These are phyloP conservation scores for Coenobita brevimanus DNA, from an alignment of 1,140 invertebrate species.

Conservation along the genomic window DNA sequence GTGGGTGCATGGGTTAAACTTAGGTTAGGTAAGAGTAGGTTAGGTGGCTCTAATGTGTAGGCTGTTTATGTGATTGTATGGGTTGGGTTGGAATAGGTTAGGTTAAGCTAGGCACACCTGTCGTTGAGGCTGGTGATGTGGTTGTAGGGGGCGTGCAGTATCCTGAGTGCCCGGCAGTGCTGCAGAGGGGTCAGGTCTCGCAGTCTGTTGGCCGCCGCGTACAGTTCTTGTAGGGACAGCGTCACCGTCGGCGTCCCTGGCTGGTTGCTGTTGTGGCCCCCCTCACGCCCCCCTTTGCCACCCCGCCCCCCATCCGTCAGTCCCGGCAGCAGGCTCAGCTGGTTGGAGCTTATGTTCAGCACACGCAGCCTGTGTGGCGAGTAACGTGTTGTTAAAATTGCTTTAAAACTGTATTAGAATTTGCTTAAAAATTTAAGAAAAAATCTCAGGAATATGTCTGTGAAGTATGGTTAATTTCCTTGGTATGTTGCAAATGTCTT, in stretches of 20 bases:
- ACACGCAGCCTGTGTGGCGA: slow-evolving; percentile 81
- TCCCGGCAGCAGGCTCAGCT: slow-evolving; percentile 50
- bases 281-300: not conserved
- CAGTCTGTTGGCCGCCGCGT: slow-evolving; percentile 85
- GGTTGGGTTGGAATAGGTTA: no score
- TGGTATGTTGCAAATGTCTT: no score
- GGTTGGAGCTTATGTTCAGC: slow-evolving; percentile 85
- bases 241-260: slow-evolving; percentile 77
- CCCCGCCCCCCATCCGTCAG: not conserved
- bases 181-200: slow-evolving; percentile 82
- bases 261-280: slow-evolving; percentile 79
- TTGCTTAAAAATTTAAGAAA: no score
- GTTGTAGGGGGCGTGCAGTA: slow-evolving; percentile 86
- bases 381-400: no score
- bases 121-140: slow-evolving; percentile 83
- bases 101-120: no score
- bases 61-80: no score
- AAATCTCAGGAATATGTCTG: no score
- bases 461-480: no score
- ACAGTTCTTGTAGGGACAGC: slow-evolving; percentile 81
- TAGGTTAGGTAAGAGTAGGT: no score
- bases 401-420: no score
- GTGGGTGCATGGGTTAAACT: no score
- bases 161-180: slow-evolving; percentile 79
- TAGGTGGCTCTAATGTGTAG: no score